Evolutionary conservation across 2,113 vertebrate genomes (phyloP), one percentile per base, ranked within the genome.

Genomic region (Hydrolagus affinis): DNA sequence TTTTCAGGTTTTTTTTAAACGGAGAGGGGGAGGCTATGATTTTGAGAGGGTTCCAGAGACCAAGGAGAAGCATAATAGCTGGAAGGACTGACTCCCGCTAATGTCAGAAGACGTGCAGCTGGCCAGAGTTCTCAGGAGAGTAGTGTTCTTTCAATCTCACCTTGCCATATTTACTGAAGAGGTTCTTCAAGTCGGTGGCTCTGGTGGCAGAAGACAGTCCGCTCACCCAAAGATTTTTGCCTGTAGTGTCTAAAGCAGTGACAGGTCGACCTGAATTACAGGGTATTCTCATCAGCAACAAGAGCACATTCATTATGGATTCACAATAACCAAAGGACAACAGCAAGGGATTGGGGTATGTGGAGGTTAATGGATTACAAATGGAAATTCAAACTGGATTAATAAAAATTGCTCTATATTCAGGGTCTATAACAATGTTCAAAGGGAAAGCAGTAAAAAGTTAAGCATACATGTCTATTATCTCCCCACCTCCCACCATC

Each of bases 101-200:
- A 44, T 44, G 44, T 1, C 44, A 3, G 1, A 44, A 6, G 44
- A 44, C 44, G 6, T 6, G 44, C 44, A 44, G 44, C 44, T 44
- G 44, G 44, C 6, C 44, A 3, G 44, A 44, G 44, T 44, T 44
- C 44, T 6, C 44, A 44, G 44, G 44, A 44, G 44, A 3, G 44
- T 44, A 44, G 44, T 44, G n/a, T n/a, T n/a, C n/a, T n/a, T 44
- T 44, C 44, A 44, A 44, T 44, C 44, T 44, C 86, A 97, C 98
- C 95, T 98, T 99, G 74, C 98, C 98, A 15, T 98, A 95, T 88
- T 98, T 99, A 94, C 96, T 98, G 91, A 99, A 99, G 8, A 99
- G 94, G 3, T 94, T 97, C 91, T 99, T 99, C 89, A 99, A 90
- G 91, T 99, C 98, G 0, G 97, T 97, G 0, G 98, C 98, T 91